These are phyloP conservation scores for Lysiphlebus fabarum DNA, from an alignment of 1,140 invertebrate genomes.

Conservation along the genomic window DNA sequence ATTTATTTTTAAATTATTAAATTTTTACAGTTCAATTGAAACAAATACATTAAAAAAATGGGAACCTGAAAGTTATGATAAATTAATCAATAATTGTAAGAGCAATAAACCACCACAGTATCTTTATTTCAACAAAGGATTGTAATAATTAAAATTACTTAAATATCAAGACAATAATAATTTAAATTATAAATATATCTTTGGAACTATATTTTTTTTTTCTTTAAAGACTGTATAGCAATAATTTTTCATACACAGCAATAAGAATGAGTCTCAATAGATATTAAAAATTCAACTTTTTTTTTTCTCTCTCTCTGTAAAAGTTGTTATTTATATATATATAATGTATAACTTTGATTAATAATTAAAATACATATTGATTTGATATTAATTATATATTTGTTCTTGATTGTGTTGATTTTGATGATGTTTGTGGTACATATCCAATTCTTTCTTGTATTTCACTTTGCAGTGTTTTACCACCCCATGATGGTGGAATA, in stretches of 20 bases:
- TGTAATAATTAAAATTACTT: slow-evolving; percentile 55
- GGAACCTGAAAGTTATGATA: slow-evolving; percentile 69
- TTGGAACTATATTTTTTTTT: no score
- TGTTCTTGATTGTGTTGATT: slow-evolving; percentile 37
- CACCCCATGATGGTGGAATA: slow-evolving; percentile 52
- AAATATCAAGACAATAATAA: no score
- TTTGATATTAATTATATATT: slow-evolving; percentile 32
- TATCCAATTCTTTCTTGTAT: slow-evolving; percentile 70
- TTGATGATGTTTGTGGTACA: slow-evolving; percentile 41
- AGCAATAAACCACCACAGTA: slow-evolving; percentile 61
- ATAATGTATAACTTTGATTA: no score
- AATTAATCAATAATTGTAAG: slow-evolving; percentile 63
- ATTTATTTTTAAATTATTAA: slow-evolving; percentile 14
- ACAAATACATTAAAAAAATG: slow-evolving; percentile 66
- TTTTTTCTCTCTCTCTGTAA: neutral
- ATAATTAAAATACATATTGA: neutral
- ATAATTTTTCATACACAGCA: slow-evolving; percentile 12
- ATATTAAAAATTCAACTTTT: no score
- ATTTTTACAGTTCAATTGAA: slow-evolving; percentile 59
- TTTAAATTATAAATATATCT: no score
- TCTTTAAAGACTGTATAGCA: slow-evolving; percentile 19
- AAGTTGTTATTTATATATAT: neutral
- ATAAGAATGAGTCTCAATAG: slow-evolving; percentile 2
- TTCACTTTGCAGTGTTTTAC: slow-evolving; percentile 58
- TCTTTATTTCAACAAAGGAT: slow-evolving; percentile 79